A percentile compares a stretch with the other conserved stretches of the same genome.
phyloP scores from a whole-genome alignment of 2,113 vertebrate species.

The Hylia prasina region DNA sequence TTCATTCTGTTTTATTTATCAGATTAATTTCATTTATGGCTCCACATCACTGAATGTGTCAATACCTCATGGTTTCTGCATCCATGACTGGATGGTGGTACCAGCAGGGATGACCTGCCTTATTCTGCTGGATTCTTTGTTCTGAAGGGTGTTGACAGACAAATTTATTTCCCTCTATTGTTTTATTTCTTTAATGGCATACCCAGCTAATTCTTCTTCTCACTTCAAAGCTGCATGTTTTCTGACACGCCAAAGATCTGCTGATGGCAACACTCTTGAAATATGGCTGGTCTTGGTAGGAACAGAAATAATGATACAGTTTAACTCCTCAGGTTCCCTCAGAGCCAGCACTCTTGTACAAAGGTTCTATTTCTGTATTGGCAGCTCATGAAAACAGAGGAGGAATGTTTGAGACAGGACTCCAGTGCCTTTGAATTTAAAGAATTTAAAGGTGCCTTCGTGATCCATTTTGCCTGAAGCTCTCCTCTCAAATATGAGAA shows the following conservation, averaged over 20 bases:
- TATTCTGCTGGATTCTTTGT: neutral
- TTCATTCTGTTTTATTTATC: neutral
- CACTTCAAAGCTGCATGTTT: neutral
- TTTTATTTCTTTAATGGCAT: neutral
- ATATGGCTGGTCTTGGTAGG: neutral
- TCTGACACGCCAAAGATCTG: neutral
- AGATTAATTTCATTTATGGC: neutral
- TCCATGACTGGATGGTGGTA: neutral
- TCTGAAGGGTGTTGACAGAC: neutral
- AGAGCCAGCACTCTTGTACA: neutral
- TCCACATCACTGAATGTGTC: neutral
- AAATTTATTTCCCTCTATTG: neutral
- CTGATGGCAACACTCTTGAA: neutral
- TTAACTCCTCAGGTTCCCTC: neutral
- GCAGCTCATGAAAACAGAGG: neutral
- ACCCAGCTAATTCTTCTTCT: neutral
- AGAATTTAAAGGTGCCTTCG: neutral
- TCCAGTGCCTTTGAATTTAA: too few species aligned
- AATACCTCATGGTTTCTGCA: neutral
- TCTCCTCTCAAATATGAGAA: neutral
- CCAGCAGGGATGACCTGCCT: neutral
- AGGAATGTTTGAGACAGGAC: neutral
- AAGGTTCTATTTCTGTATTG: neutral
- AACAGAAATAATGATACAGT: neutral
- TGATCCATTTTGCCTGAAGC: neutral